Base-by-base conservation (phyloP, 1,140 invertebrate species). In the Reticulitermes speratus region DNA sequence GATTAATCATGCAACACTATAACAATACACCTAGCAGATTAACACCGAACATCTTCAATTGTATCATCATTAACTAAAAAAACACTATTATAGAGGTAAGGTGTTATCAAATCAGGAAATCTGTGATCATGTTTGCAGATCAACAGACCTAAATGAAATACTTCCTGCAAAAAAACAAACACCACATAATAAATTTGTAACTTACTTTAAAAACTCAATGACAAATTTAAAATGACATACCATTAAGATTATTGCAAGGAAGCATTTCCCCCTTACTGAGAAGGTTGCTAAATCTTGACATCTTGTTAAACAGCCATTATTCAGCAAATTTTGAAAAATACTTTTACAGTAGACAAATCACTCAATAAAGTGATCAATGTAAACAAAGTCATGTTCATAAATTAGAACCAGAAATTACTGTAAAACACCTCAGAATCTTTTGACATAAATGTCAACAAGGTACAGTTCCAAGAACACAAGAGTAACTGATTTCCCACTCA, bases 231-330 rank as follows among this genome's bases (percentile, higher is more conserved):
- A 30, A 75, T 75, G n/a, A 75, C 65, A 30, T 75, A 75, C 65
- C 65, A 75, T 75, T 75, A 75, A 75, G n/a, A 75, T 75, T 25
- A 30, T 30, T 30, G n/a, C 65, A 75, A 75, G 65, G 65, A 75
- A 75, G 65, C 65, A 75, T 75, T 75, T 25, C 59, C 65, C n/a
- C 65, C n/a, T n/a, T 75, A 30, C 14, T 75, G 65, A 30, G 65
- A 75, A 75, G n/a, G 65, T 30, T 75, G 65, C 65, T 75, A 30
- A 65, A 75, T n/a, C 65, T 75, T 75, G 65, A 75, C n/a, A 25
- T 25, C n/a, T 8, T 25, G n/a, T 75, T 25, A 25, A n/a, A 75
- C 9, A 75, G 65, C 11, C 14, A n/a, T 30, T 75, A 75, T 25
- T n/a, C 65, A 75, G 65, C 65, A 75, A 75, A 75, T 75, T 75